Base-by-base conservation (phyloP, 2,113 vertebrate species). In the Piaya cayana region DNA sequence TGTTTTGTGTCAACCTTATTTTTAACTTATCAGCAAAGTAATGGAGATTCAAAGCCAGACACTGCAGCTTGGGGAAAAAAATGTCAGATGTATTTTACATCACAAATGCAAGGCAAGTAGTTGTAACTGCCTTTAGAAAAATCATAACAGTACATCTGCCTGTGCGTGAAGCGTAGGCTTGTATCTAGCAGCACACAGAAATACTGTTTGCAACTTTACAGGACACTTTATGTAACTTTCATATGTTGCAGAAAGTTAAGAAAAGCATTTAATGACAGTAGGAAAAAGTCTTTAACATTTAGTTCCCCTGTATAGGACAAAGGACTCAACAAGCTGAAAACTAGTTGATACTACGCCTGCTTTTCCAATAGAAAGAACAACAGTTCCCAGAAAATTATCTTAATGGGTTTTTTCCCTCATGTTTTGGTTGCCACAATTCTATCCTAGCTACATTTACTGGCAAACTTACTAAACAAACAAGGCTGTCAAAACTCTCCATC, bases 401-500 rank as follows among this genome's bases (percentile, higher is more conserved):
- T 93, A 84, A 92, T 83, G 71, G 14, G 0, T 2, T 86, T 95
- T 92, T 90, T 76, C 0, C 30, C 42, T 86, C 79, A 26, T 80
- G 78, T 81, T 83, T 88, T 30, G 45, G 74, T 83, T 36, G 0
- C 63, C 88, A 49, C n/a, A 84, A 76, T 91, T 93, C 53, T 93
- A 60, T n/a, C 86, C 86, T 75, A 94, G 67, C 49, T 87, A 63
- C 88, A 52, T 62, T 85, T 94, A 78, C 84, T 96, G 84, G 92
- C 88, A 97, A 89, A 67, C 71, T 72, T 92, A 91, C 90, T 92
- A 85, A 96, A 95, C 47, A 96, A 96, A 96, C 94, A 96, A 91
- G 47, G 55, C 82, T 93, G 95, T 83, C 42, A 80, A 78, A 91
- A 82, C 69, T 91, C 84, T 86, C 45, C 67, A 76, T 94, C 79